A percentile compares a stretch with the other conserved stretches of the same genome.
phyloP scores from a whole-genome alignment of 2,888 invertebrate genomes.

The Cataglyphis altisquamis region DNA sequence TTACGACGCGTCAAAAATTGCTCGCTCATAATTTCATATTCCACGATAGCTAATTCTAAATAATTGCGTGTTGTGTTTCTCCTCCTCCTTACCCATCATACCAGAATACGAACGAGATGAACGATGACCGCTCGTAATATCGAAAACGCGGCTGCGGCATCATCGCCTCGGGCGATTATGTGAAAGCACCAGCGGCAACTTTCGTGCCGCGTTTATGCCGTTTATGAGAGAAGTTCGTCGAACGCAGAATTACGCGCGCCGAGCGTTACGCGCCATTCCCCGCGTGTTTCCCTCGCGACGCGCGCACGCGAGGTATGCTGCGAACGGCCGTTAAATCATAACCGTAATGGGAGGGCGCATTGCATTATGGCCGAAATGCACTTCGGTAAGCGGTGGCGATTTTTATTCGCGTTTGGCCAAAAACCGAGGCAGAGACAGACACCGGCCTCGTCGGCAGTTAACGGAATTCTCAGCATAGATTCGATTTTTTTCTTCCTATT shows the following conservation, averaged over 20 bases:
- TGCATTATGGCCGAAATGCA: constrained; percentile 55
- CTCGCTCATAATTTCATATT: background rate
- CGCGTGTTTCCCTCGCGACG: constrained; percentile 50
- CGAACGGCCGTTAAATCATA: constrained; percentile 52
- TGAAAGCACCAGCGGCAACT: constrained; percentile 34
- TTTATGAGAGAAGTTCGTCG: constrained; percentile 56
- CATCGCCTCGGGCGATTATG: constrained; percentile 44
- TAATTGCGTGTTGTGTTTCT: constrained; percentile 12
- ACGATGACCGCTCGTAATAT: constrained; percentile 11
- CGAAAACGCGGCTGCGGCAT: constrained; percentile 6
- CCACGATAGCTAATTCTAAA: background rate
- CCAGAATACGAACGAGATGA: background rate
- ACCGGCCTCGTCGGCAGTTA: background rate
- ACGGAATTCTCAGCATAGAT: constrained; percentile 36
- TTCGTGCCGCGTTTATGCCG: constrained; percentile 51
- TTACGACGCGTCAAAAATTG: background rate
- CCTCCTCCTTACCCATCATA: background rate
- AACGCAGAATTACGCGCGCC: constrained; percentile 45
- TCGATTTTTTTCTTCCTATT: background rate
- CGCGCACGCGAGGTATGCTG: constrained; percentile 56
- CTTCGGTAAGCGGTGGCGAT: constrained; percentile 9
- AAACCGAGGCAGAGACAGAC: background rate
- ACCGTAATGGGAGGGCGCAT: constrained; percentile 59
- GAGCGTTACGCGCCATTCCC: constrained; percentile 42
- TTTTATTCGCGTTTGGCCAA: constrained; percentile 4